A percentile compares a stretch with the other conserved stretches of the same genome.
These are phyloP conservation scores for Cololabis saira DNA, from an alignment of 2,113 vertebrate species.

Conservation along the genomic window DNA sequence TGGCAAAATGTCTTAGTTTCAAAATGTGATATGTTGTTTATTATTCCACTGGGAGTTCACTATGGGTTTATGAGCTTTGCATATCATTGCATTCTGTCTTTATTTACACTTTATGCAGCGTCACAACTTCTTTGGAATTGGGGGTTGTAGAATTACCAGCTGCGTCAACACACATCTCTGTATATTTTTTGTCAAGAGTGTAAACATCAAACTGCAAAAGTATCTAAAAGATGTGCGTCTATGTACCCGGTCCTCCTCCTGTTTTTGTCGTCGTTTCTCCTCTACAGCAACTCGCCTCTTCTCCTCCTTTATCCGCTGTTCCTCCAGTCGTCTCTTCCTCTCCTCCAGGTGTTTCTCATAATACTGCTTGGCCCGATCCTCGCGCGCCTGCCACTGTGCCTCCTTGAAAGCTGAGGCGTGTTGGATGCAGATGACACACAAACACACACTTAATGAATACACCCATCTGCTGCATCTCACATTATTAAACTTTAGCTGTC, in stretches of 20 bases:
- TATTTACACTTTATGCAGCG: no score
- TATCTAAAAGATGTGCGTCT: not conserved
- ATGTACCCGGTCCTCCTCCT: conserved; percentile 91
- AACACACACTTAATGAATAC: not conserved
- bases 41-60: no score
- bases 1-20: no score
- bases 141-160: no score
- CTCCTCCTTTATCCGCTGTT: conserved; percentile 91
- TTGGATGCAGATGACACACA: conserved; percentile 15
- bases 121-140: no score
- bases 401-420: conserved; percentile 85
- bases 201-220: not conserved
- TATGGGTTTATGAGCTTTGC: no score
- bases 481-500: conserved; percentile 61
- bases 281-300: conserved; percentile 89
- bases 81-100: no score
- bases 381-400: conserved; percentile 88
- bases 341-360: conserved; percentile 93
- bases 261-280: conserved; percentile 90
- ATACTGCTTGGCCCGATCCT: conserved; percentile 89
- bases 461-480: conserved; percentile 51
- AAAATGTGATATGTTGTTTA: no score
- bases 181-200: not conserved
- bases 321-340: conserved; percentile 88
- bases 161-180: no score